phyloP scores from a whole-genome alignment of 2,888 invertebrate species.

The Erebia epiphron region DNA sequence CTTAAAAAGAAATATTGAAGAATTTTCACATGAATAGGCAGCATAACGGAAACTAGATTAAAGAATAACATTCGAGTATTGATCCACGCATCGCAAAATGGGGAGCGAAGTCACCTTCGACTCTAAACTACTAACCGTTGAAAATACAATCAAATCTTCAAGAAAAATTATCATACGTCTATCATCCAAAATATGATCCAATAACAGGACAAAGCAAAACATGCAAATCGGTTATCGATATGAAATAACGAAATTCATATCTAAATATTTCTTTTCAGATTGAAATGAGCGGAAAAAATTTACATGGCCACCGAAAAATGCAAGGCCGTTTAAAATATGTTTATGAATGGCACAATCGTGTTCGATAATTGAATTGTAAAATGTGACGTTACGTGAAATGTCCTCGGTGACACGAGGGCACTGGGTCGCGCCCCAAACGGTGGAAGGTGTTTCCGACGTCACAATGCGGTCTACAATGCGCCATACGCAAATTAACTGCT shows the following conservation, averaged over 20 bases:
- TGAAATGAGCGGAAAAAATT: constrained; percentile 66
- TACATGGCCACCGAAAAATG: constrained; percentile 67
- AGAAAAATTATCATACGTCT: constrained; percentile 76
- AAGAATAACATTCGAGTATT: constrained; percentile 73
- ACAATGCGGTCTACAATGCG: constrained; percentile 74
- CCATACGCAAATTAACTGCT: constrained; percentile 79
- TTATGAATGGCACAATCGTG: constrained; percentile 45
- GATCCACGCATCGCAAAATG: constrained; percentile 47
- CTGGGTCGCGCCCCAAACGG: constrained; percentile 73
- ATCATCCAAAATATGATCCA: constrained; percentile 76
- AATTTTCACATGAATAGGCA: constrained; percentile 68
- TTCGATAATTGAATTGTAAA: constrained; percentile 58
- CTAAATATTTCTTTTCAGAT: constrained; percentile 53
- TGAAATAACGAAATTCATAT: constrained; percentile 42
- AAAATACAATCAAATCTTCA: constrained; percentile 53
- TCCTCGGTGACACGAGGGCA: constrained; percentile 57
- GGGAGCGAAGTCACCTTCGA: constrained; percentile 54
- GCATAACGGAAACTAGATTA: constrained; percentile 72
- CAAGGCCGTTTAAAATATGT: constrained; percentile 42
- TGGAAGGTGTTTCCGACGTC: constrained; percentile 55
- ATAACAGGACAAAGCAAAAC: constrained; percentile 62
- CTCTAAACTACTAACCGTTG: constrained; percentile 54
- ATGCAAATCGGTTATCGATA: constrained; percentile 78
- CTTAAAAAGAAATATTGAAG: constrained; percentile 50
- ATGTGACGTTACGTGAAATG: constrained; percentile 46